phyloP scores from a whole-genome alignment of 2,113 vertebrate genomes.

The Chitala chitala region DNA sequence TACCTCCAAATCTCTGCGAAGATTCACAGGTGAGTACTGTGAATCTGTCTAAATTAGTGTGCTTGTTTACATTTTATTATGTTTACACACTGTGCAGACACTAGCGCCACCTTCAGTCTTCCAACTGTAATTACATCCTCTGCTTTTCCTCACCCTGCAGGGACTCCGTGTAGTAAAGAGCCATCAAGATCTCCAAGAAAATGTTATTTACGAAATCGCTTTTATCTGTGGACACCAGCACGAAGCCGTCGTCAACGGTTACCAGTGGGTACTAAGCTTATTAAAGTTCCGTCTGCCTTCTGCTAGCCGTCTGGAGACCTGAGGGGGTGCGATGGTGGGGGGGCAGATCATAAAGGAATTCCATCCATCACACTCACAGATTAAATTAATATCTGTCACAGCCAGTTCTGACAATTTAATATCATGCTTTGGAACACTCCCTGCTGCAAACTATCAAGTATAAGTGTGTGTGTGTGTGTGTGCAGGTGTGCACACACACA shows the following conservation, averaged over 20 bases:
- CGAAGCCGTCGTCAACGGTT: slow-evolving; percentile 53
- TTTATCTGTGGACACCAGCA: slow-evolving; percentile 61
- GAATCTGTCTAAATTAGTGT: background rate
- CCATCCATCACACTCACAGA: slow-evolving; percentile 71
- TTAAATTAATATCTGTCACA: slow-evolving; percentile 76
- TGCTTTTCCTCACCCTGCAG: background rate
- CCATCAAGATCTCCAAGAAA: slow-evolving; percentile 52
- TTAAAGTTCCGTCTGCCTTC: slow-evolving; percentile 62
- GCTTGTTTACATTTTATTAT: background rate
- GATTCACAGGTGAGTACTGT: background rate
- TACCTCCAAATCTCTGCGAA: background rate
- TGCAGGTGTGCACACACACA: background rate
- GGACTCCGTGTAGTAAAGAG: slow-evolving; percentile 19
- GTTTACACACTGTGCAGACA: background rate
- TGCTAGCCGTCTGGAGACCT: slow-evolving; percentile 56
- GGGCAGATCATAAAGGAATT: slow-evolving; percentile 66
- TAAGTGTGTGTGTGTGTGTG: background rate
- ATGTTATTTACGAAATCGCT: slow-evolving; percentile 63
- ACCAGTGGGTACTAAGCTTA: slow-evolving; percentile 60
- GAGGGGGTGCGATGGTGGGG: slow-evolving; percentile 27
- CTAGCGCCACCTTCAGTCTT: background rate
- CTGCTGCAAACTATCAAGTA: slow-evolving; percentile 8
- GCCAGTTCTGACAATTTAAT: slow-evolving; percentile 69
- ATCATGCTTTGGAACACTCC: slow-evolving; percentile 48
- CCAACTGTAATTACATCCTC: slow-evolving; percentile 1